Evolutionary conservation across 2,888 invertebrate species (phyloP).

Genomic region (Zhengitettix transpicula): DNA sequence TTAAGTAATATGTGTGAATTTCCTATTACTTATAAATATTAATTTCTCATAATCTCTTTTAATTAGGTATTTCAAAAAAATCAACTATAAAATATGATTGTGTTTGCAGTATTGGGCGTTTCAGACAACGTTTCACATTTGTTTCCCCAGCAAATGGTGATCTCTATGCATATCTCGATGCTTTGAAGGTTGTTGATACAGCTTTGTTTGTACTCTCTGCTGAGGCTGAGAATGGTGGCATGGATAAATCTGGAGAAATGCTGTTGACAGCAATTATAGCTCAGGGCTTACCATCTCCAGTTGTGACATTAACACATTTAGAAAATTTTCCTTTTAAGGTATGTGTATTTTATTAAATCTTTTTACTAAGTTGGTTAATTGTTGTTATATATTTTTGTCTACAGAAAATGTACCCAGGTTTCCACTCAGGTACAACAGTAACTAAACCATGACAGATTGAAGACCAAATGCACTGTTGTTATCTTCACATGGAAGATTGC

Average conservation of each 20-base stretch:
- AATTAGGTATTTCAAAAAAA: too few relatives aligned
- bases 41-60: too few relatives aligned
- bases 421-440: too few relatives aligned
- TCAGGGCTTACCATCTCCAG: constrained; percentile 67
- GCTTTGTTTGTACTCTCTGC: constrained; percentile 64
- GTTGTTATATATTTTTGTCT: too few relatives aligned
- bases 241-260: constrained; percentile 66
- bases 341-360: not conserved
- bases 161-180: constrained; percentile 58
- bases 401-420: too few relatives aligned
- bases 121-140: constrained; percentile 79
- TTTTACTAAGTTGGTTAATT: not conserved
- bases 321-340: constrained; percentile 54
- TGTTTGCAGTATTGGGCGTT: constrained; percentile 51
- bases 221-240: constrained; percentile 37
- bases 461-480: too few relatives aligned
- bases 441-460: too few relatives aligned
- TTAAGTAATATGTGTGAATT: too few relatives aligned
- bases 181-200: constrained; percentile 75
- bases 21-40: too few relatives aligned
- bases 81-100: not conserved
- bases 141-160: constrained; percentile 55
- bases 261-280: constrained; percentile 62
- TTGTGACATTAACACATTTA: constrained; percentile 56
- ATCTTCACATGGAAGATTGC: too few relatives aligned